Evolutionary conservation across 2,113 vertebrate species (phyloP), one percentile per base, ranked within the genome.

Genomic region (Corynorhinus townsendii): DNA sequence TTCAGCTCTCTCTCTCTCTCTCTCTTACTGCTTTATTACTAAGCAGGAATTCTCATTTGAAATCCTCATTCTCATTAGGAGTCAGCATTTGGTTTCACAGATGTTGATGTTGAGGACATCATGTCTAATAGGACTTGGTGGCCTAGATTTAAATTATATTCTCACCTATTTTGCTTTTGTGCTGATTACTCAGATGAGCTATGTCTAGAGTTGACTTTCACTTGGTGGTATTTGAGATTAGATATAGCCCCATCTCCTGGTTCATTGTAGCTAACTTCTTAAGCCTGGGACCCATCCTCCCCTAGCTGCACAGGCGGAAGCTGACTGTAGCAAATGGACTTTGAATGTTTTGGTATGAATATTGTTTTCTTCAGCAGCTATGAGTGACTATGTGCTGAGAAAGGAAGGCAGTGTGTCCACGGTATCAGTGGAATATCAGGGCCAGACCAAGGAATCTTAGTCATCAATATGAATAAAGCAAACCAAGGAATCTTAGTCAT

Each of bases 261-360:
- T 99, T 99, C 97, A 99, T 99, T 0, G 99, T 99, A 76, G 98
- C 99, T 12, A 99, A 99, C 85, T 99, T 99, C 85, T 99, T 99
- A 97, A 99, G 99, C 49, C 99, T 99, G 97, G 99, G 99, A n/a
- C 99, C 99, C 3, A 97, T 99, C 2, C 99, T 33, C 28, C 43
- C 16, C 14, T 99, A 28, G 98, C 99, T 45, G 99, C 99, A 52
- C 98, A 99, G 95, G 99, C 99, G 2, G 96, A 99, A 43, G 98
- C 99, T 17, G 99, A 99, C 26, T 99, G 98, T 95, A 99, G 98
- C 92, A 99, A 99, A 95, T 99, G 99, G 99, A 99, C 99, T 0
- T 98, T 98, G 35, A 99, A 99, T 96, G 99, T 99, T 97, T 97
- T 87, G 35, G 99, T 99, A 82, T 99, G 98, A 71, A 96, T 99